Conservation (phyloP, 2,888 invertebrate species). For the Petrolisthes manimaculis region DNA sequence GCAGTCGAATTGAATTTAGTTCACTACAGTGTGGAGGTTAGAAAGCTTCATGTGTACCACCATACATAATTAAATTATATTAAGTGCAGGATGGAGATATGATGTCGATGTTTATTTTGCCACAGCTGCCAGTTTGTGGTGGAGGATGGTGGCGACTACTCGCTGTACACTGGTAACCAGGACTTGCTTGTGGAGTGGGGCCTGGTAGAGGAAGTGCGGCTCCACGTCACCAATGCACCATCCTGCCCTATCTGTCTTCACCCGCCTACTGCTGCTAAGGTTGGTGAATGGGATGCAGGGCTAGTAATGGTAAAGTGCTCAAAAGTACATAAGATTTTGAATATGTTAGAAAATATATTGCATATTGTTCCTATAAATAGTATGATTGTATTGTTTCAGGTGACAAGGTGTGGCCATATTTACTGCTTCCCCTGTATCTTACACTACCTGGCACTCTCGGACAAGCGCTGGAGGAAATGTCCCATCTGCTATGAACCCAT, state of each 20-base stretch:
- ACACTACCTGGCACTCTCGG: conserved; percentile 89
- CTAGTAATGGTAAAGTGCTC: no score
- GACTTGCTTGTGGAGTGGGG: conserved; percentile 93
- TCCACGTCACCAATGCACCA: conserved; percentile 78
- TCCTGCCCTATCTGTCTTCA: conserved; percentile 94
- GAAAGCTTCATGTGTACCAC: no score
- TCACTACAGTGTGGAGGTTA: no score
- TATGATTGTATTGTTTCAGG: conserved; percentile 36
- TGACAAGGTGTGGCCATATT: conserved; percentile 94
- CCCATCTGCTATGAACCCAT: conserved; percentile 92
- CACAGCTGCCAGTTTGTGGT: conserved; percentile 95
- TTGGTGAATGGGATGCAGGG: conserved; percentile 6
- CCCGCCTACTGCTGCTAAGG: conserved; percentile 85
- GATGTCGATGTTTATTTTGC: conserved; percentile 23
- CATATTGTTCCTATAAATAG: not conserved
- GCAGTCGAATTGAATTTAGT: no score
- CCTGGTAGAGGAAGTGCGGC: conserved; percentile 88
- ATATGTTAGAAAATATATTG: no score
- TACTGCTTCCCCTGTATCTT: conserved; percentile 96
- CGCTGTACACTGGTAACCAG: conserved; percentile 83
- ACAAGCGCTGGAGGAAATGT: conserved; percentile 86
- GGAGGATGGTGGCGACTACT: conserved; percentile 79
- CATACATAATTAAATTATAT: no score
- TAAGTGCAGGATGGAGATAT: not conserved
- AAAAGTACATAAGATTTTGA: no score